Base-by-base conservation (phyloP, 2,888 invertebrate species). In the Homarus gammarus region DNA sequence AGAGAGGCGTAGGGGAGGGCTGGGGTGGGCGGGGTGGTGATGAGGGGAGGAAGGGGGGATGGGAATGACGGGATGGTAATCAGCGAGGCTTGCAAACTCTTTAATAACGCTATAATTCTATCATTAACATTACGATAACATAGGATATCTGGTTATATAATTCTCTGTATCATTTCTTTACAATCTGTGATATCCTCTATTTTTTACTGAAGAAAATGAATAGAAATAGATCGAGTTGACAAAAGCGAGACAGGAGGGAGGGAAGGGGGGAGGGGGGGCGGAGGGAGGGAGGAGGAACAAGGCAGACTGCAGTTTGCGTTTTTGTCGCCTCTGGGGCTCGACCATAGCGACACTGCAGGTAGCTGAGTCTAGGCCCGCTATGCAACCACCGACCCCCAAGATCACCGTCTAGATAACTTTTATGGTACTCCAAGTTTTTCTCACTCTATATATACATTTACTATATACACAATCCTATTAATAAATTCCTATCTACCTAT, bases 231-330 rank as follows among this genome's bases (percentile, higher is more conserved):
- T 15, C 36, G 31, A 70, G 40, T 27, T 70, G n/a, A 75, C 75
- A 72, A 22, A 44, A 40, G 49, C 38, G 40, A 22, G n/a, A n/a
- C n/a, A n/a, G n/a, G n/a, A n/a, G n/a, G n/a, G n/a, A n/a, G n/a
- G n/a, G n/a, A n/a, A n/a, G n/a, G n/a, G n/a, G n/a, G 70, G n/a
- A n/a, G n/a, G n/a, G n/a, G n/a, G n/a, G n/a, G n/a, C n/a, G n/a
- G n/a, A n/a, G n/a, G 27, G 36, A 33, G n/a, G 31, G 31, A 2
- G 15, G 31, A 3, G 44, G 27, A 31, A 49, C 75, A 75, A 75
- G 72, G 83, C 36, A n/a, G 70, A 82, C 70, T 83, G 83, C 83
- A 83, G 83, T 72, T 70, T 51, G 83, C 31, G 83, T 83, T 83
- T 83, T 83, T 83, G 83, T 70, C 70, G 68, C 49, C 83, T 22